Evolutionary conservation across 2,113 vertebrate genomes (phyloP).

Genomic region (Desmodus rotundus): DNA sequence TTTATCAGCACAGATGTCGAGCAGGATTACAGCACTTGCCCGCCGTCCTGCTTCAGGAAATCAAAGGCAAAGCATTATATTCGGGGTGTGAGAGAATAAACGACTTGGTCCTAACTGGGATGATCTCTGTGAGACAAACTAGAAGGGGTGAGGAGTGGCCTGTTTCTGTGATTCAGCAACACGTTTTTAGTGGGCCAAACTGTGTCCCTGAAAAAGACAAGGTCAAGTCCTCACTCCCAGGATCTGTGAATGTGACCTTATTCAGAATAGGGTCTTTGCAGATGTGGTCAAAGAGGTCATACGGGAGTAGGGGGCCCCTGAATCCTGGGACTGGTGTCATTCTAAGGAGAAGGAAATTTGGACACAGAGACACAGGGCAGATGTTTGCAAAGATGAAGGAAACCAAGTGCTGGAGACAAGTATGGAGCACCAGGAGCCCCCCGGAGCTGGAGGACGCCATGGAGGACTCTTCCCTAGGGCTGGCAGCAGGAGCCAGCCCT

Average conservation of each 20-base stretch:
- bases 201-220: neutral
- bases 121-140: neutral
- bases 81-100: too few species aligned
- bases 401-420: neutral
- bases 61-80: neutral
- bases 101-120: rapidly evolving
- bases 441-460: neutral
- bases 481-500: neutral
- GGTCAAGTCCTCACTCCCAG: neutral
- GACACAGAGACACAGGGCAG: neutral
- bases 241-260: neutral
- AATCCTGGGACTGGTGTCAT: neutral
- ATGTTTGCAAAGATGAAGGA: neutral
- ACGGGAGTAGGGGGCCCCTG: neutral
- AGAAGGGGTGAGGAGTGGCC: neutral
- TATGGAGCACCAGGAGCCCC: neutral
- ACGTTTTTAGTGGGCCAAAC: neutral
- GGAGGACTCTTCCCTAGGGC: neutral
- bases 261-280: neutral
- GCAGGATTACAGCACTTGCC: rapidly evolving
- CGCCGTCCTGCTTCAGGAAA: neutral
- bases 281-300: neutral
- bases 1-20: neutral
- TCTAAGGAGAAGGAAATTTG: neutral
- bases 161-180: neutral